Percentiles rank a stretch among this genome's conserved stretches.
Evolutionary conservation across 2,113 vertebrate species (phyloP).

Genomic region (Catagonus wagneri): DNA sequence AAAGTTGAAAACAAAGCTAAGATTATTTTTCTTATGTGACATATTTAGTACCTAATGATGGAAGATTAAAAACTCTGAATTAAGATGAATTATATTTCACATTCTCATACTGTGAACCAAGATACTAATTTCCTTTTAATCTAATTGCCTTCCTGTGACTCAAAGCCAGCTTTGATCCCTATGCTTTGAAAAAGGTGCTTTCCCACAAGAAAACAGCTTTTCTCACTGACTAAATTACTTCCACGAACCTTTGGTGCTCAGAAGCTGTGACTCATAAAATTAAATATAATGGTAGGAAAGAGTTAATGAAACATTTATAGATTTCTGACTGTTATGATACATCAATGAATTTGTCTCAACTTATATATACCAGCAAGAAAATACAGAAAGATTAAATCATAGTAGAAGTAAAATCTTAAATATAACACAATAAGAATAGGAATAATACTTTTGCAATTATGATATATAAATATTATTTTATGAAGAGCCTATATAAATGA

Average conservation of each 20-base stretch:
- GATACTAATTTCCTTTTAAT: constrained; percentile 67
- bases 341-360: background rate
- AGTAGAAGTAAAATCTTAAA: background rate
- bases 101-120: constrained; percentile 56
- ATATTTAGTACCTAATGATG: background rate
- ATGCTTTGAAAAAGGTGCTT: constrained; percentile 64
- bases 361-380: background rate
- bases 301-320: background rate
- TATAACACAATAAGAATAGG: background rate
- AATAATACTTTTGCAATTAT: background rate
- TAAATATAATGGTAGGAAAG: background rate
- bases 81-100: constrained; percentile 39
- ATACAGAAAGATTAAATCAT: background rate
- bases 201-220: background rate
- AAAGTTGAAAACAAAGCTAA: constrained; percentile 34
- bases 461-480: background rate
- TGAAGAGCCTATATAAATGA: background rate
- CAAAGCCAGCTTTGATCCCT: constrained; percentile 62
- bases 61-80: constrained; percentile 53
- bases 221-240: constrained; percentile 47
- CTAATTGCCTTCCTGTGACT: constrained; percentile 61
- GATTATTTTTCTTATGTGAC: background rate
- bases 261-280: background rate
- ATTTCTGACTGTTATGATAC: background rate
- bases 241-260: background rate